Base-by-base conservation (phyloP, 2,888 invertebrate species). In the Endotricha flammealis region DNA sequence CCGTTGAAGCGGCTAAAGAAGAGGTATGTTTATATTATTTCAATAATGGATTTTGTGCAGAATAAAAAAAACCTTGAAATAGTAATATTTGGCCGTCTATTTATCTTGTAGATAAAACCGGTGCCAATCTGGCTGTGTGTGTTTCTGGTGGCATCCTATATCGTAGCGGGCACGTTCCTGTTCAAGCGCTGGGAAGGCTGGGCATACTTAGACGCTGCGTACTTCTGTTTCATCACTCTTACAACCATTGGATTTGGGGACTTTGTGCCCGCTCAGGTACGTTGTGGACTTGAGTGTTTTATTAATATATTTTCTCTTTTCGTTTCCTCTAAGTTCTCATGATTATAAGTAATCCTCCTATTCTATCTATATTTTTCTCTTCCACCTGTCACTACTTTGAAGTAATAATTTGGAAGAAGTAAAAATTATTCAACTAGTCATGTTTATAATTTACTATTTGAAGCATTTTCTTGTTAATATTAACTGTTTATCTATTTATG, bases 211-310 rank as follows among this genome's bases (percentile, higher is more conserved):
- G 95, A 97, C 68, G 93, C 95, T 0, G 95, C 95, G 1, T 97
- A 97, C 75, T 97, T 97, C 79, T 97, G 96, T 75, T 97, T 97
- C 81, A 95, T 97, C 54, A 96, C 96, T 0, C 88, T 97, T 46
- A 96, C 96, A 12, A 97, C 97, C 1, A 97, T 97, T 40, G 96
- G 96, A 9, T 96, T 96, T 58, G 96, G 96, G 0, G 96, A 97
- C 71, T 93, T 95, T 61, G 96, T 96, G 5, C 96, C 96, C 0
- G 95, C 95, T 0, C 94, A 94, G 74, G 90, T 91, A 82, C 1
- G 77, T 83, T 48, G 76, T 7, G 22, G 3, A 2, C 7, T 2
- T 2, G n/a, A n/a, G n/a, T n/a, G n/a, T n/a, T n/a, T n/a, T n/a
- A n/a, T n/a, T n/a, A n/a, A n/a, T n/a, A n/a, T n/a, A n/a, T n/a